These are phyloP conservation scores for Macrophya alboannulata DNA, from an alignment of 2,888 invertebrate species.

Conservation along the genomic window DNA sequence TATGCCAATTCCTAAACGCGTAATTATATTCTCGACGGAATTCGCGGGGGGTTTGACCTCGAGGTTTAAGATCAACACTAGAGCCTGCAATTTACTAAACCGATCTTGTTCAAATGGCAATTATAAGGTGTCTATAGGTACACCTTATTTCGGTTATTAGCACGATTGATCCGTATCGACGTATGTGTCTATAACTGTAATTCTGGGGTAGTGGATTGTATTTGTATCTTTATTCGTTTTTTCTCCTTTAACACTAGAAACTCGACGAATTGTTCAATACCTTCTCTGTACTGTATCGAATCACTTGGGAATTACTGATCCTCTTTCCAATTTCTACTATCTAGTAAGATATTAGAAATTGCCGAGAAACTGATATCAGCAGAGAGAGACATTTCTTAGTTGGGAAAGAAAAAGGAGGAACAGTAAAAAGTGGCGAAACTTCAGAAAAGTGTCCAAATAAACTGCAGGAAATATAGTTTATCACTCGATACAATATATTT, in stretches of 20 bases:
- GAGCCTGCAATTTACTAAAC: background rate
- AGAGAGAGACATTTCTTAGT: background rate
- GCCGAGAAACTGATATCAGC: background rate
- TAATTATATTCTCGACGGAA: constrained; percentile 26
- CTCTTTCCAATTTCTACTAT: background rate
- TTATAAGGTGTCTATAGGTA: background rate
- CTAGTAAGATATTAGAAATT: background rate
- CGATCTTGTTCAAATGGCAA: constrained; percentile 9
- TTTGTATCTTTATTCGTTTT: background rate
- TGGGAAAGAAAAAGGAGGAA: background rate
- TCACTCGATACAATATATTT: too few relatives aligned
- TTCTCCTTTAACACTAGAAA: background rate
- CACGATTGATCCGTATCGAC: constrained; percentile 14
- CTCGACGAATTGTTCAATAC: background rate
- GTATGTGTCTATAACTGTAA: background rate
- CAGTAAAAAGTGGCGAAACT: background rate
- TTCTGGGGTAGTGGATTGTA: background rate
- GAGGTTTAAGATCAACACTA: background rate
- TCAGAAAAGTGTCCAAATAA: too few relatives aligned
- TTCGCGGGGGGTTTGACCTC: background rate
- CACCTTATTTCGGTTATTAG: constrained; percentile 13
- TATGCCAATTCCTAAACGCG: constrained; percentile 22
- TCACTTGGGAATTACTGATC: background rate
- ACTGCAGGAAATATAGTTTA: too few relatives aligned
- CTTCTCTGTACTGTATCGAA: background rate